Base-by-base conservation (phyloP, 2,797 vertebrate species). In the Tragopan temminckii region DNA sequence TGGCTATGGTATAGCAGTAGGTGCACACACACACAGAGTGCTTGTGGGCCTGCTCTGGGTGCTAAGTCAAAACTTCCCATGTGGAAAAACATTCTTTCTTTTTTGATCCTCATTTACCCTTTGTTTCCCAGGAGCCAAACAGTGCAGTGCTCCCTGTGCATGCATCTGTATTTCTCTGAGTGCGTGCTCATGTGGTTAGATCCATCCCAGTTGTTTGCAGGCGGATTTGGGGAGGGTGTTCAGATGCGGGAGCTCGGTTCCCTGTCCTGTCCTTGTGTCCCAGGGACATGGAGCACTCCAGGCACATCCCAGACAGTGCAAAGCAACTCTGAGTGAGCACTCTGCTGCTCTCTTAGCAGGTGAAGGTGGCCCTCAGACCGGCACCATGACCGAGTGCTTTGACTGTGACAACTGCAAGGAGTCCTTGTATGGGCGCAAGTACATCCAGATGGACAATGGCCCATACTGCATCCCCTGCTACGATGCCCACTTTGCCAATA, bases 391-490 rank as follows among this genome's bases (percentile, higher is more conserved):
- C 0, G 99, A 99, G 93, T 98, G 98, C 35, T 99, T 99, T 14
- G 99, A 99, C 97, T 99, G 99, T 71, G 98, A 98, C 94, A 98
- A 99, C 97, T 99, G 99, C 97, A 99, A 99, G 89, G 99, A 99
- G 97, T 99, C 99, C 87, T 93, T 99, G 84, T 99, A 99, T 0
- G 99, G 99, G 63, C 99, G 99, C 96, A 99, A 99, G 97, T 99
- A 99, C 98, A 99, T 99, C 97, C 99, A 99, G 97, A 98, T 98
- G 80, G 99, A 99, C 46, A 98, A 98, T 1, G 98, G 98, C 52
- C 99, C 99, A 0, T 99, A 99, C 98, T 99, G 99, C 94, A 99
- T 99, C 95, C 99, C 99, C 81, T 99, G 99, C 96, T 99, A 99
- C 0, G 99, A 99, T 74, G 98, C 98, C 92, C 98, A 98, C 93